Conservation (phyloP, 2,888 invertebrate species). For the Slavum lentiscoides region DNA sequence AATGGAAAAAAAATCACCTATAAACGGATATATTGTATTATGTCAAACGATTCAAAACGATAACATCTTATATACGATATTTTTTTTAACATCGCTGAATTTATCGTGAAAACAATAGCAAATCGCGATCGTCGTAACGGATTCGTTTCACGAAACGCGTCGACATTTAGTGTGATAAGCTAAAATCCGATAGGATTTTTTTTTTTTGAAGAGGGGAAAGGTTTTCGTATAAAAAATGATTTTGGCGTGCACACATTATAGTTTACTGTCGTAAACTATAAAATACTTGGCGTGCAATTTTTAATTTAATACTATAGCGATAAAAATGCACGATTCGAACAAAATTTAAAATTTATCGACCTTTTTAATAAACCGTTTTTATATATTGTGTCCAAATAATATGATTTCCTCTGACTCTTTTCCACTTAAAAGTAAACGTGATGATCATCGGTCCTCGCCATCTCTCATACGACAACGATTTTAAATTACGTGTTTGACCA, state of each 20-base stretch:
- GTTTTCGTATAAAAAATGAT: not conserved
- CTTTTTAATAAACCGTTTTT: too few species aligned
- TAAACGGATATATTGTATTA: not conserved
- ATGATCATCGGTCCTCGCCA: too few species aligned
- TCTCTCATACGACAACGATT: too few species aligned
- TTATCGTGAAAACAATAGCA: not conserved
- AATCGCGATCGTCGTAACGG: not conserved
- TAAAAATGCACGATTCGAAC: too few species aligned
- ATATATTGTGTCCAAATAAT: too few species aligned
- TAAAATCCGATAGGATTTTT: not conserved
- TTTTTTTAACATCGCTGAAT: not conserved
- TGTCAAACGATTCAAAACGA: not conserved
- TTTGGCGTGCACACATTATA: too few species aligned
- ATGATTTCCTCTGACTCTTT: too few species aligned
- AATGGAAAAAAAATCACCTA: not conserved
- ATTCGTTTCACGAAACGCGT: not conserved
- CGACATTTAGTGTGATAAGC: not conserved
- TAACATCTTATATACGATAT: not conserved
- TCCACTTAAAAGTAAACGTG: too few species aligned
- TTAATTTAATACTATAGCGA: too few species aligned
- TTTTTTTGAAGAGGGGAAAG: not conserved
- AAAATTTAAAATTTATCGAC: too few species aligned
- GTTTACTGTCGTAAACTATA: not conserved
- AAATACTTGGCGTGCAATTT: not conserved
- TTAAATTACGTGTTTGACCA: too few species aligned